Percentiles rank a stretch among this genome's conserved stretches.
Evolutionary conservation across 2,113 vertebrate species (phyloP).

Genomic region (Neolamprologus modestus): DNA sequence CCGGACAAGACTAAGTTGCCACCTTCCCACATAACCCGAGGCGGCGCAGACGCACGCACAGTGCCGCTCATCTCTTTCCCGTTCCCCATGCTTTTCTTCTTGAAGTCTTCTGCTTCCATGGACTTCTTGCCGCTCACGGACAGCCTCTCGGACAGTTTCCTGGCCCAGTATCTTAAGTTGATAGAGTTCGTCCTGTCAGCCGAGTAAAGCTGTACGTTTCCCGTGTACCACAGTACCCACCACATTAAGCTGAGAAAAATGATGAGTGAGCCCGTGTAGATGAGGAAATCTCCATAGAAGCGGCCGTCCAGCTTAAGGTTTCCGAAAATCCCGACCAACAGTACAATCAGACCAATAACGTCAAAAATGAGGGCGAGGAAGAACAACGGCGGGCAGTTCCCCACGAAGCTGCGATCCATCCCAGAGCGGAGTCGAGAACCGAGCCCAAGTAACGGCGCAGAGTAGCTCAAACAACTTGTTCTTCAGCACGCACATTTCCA

Average conservation of each 20-base stretch:
- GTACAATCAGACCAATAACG: conserved; percentile 37
- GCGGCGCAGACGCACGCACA: not conserved
- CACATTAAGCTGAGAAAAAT: conserved; percentile 70
- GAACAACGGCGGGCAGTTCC: conserved; percentile 56
- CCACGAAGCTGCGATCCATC: conserved; percentile 61
- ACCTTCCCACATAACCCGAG: conserved; percentile 30
- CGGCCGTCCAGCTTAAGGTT: conserved; percentile 51
- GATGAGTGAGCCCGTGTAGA: conserved; percentile 70
- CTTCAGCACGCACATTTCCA: conserved; percentile 21
- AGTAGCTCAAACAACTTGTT: not conserved
- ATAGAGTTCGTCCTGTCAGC: conserved; percentile 8
- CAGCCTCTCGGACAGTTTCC: conserved; percentile 62
- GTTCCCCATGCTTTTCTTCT: not conserved
- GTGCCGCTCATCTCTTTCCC: conserved; percentile 26
- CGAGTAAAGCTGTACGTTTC: conserved; percentile 49
- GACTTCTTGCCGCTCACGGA: conserved; percentile 39
- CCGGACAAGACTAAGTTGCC: not conserved
- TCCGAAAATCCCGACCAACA: conserved; percentile 72
- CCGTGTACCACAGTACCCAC: conserved; percentile 76
- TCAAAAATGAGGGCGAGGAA: conserved; percentile 61
- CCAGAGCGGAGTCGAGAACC: not conserved
- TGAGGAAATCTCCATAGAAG: conserved; percentile 74
- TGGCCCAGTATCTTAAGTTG: conserved; percentile 61
- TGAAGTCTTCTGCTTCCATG: conserved; percentile 23
- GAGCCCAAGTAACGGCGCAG: not conserved